A percentile compares a stretch with the other conserved stretches of the same genome.
These are phyloP conservation scores for Sciaenops ocellatus DNA, from an alignment of 2,797 vertebrate species.

Conservation along the genomic window DNA sequence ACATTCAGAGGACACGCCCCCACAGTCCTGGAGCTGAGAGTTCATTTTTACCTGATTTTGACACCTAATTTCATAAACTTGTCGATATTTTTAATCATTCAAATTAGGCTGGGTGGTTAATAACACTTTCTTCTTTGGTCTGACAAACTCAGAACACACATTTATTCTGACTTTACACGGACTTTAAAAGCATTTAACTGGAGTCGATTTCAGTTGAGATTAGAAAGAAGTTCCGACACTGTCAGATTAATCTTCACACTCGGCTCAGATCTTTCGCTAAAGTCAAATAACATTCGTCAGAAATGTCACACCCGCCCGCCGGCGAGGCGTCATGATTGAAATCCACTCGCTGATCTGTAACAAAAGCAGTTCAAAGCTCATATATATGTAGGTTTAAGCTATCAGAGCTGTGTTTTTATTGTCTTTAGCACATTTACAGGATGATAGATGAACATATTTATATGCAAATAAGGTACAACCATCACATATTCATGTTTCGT, in stretches of 20 bases:
- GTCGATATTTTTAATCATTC: too few species aligned
- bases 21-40: too few species aligned
- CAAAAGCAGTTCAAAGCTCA: constrained; percentile 40
- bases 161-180: too few species aligned
- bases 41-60: too few species aligned
- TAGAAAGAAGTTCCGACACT: not conserved
- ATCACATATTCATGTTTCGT: constrained; percentile 33
- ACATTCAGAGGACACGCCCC: too few species aligned
- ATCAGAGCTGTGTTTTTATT: constrained; percentile 21
- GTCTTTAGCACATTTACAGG: constrained; percentile 39
- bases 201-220: constrained; percentile 22
- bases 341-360: constrained; percentile 45
- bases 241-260: constrained; percentile 8
- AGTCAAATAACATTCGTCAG: constrained; percentile 47
- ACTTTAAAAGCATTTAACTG: constrained; percentile 10
- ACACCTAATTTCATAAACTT: too few species aligned
- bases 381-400: constrained; percentile 16
- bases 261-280: constrained; percentile 21
- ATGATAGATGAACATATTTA: constrained; percentile 74
- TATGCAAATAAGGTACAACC: constrained; percentile 70
- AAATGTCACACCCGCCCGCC: constrained; percentile 58
- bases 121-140: too few species aligned
- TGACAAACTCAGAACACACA: too few species aligned
- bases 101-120: too few species aligned
- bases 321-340: constrained; percentile 34